Conservation (phyloP, 2,797 vertebrate genomes). For the Carduelis carduelis region DNA sequence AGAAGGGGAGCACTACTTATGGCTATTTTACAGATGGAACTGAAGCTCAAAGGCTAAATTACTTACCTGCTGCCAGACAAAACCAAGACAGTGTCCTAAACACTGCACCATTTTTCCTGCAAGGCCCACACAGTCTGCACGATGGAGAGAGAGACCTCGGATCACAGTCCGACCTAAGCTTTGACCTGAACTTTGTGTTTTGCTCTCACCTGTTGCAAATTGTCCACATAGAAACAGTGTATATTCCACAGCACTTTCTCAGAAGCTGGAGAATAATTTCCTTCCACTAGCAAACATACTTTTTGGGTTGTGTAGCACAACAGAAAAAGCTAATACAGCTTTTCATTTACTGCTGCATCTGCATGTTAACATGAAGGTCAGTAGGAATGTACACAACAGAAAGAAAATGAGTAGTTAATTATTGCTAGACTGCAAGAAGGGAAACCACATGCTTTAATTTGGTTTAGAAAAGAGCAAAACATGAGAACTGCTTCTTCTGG, state of each 20-base stretch:
- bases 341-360: slow-evolving; percentile 38
- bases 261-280: slow-evolving; percentile 53
- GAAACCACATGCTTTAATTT: not conserved
- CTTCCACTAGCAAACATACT: slow-evolving; percentile 35
- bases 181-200: slow-evolving; percentile 30
- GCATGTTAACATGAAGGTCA: slow-evolving; percentile 53
- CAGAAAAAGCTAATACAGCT: slow-evolving; percentile 10
- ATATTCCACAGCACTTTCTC: slow-evolving; percentile 28
- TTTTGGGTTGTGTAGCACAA: not conserved
- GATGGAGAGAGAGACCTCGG: not conserved
- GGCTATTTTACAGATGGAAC: not conserved
- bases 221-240: not conserved
- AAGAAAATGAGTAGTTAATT: slow-evolving; percentile 62
- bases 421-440: slow-evolving; percentile 50
- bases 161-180: not conserved
- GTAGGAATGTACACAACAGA: slow-evolving; percentile 52
- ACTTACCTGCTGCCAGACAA: slow-evolving; percentile 20
- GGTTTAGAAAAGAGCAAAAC: not conserved
- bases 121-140: not conserved
- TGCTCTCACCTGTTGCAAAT: not conserved
- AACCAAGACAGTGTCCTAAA: not conserved
- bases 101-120: not conserved
- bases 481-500: not conserved
- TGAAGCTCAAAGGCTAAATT: slow-evolving; percentile 9
- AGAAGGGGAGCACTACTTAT: not conserved